Conservation (phyloP, 2,797 vertebrate genomes). For the Syndactyla subalaris region DNA sequence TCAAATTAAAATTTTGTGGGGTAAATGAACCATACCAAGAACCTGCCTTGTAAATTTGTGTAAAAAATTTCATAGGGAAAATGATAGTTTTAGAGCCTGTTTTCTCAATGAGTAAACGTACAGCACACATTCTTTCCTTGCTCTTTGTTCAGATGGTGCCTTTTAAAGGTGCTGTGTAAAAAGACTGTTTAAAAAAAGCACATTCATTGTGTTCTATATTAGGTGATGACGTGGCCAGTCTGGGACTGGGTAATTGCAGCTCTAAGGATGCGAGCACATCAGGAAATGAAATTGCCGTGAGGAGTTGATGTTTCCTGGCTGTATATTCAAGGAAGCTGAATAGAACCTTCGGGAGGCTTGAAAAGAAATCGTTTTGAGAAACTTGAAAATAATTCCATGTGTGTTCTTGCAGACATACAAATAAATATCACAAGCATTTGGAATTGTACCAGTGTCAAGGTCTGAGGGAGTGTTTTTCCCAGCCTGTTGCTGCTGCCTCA, state of each 20-base stretch:
- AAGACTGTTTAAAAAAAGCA: constrained; percentile 7
- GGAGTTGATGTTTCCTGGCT: not conserved
- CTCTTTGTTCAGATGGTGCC: constrained; percentile 60
- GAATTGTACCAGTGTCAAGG: not conserved
- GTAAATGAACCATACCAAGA: not conserved
- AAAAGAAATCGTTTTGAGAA: not conserved
- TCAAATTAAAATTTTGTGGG: not conserved
- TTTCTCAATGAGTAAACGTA: constrained; percentile 49
- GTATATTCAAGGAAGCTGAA: not conserved
- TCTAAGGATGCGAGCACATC: not conserved
- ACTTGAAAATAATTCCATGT: not conserved
- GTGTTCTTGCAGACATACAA: not conserved
- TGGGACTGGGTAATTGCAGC: constrained; percentile 7
- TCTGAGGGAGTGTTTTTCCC: not conserved
- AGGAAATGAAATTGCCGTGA: not conserved
- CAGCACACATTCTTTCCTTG: not conserved
- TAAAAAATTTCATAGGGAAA: not conserved
- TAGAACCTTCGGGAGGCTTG: not conserved
- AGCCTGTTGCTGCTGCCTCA: not conserved
- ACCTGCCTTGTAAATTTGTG: not conserved
- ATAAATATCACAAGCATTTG: not conserved
- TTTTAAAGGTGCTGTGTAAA: constrained; percentile 39
- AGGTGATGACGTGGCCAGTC: constrained; percentile 7
- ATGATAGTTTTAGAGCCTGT: not conserved
- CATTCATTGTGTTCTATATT: constrained; percentile 42